These are phyloP conservation scores for Pangasius sanitwongsei DNA, from an alignment of 2,797 vertebrate genomes.

Conservation along the genomic window DNA sequence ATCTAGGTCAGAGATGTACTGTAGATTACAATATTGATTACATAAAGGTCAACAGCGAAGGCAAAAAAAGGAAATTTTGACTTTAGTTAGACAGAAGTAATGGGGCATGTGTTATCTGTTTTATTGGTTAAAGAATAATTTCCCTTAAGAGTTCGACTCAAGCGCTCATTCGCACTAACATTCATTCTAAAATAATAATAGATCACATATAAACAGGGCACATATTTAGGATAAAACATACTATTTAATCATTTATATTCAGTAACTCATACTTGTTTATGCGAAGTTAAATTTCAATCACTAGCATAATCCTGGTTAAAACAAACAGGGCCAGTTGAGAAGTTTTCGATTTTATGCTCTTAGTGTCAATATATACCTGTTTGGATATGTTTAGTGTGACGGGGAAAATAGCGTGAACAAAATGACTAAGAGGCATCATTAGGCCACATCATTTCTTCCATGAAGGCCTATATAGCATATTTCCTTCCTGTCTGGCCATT, in stretches of 20 bases:
- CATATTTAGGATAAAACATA: not conserved
- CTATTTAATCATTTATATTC: not conserved
- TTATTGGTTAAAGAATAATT: not conserved
- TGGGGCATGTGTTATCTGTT: not conserved
- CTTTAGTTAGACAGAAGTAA: not conserved
- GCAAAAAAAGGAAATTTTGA: not conserved
- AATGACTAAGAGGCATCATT: conserved; percentile 26
- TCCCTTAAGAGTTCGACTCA: not conserved
- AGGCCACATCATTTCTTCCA: conserved; percentile 43
- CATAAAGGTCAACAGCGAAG: conserved; percentile 24
- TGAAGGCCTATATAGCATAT: conserved; percentile 25
- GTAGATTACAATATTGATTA: conserved; percentile 33
- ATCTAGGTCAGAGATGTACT: conserved; percentile 42
- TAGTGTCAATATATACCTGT: not conserved
- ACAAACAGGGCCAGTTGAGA: not conserved
- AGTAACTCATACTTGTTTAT: not conserved
- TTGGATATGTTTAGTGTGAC: not conserved
- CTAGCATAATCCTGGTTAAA: not conserved
- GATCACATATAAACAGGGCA: not conserved
- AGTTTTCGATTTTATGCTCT: not conserved
- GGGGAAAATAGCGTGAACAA: not conserved
- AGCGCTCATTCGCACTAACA: not conserved
- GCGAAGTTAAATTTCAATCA: not conserved
- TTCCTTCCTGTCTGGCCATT: conserved; percentile 33
- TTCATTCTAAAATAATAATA: not conserved